Evolutionary conservation across 2,888 invertebrate species (phyloP).

Genomic region (Chrysolina americana): DNA sequence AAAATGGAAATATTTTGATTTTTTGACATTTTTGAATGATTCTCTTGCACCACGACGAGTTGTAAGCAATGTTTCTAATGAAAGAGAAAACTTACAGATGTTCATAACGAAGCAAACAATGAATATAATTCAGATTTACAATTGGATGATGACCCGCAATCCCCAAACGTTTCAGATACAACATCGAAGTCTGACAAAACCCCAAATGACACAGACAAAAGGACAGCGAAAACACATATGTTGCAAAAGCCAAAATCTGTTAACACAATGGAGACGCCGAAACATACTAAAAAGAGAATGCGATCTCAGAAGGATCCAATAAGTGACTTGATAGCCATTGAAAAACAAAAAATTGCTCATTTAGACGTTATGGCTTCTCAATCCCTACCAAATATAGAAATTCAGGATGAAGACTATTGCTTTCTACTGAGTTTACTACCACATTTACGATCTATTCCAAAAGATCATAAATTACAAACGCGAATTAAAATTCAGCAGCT

Average conservation of each 20-base stretch:
- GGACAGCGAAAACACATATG: neutral
- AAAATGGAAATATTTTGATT: constrained; percentile 14
- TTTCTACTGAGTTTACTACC: constrained; percentile 3
- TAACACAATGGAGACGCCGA: neutral
- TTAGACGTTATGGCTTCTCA: neutral
- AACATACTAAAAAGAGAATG: neutral
- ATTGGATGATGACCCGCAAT: neutral
- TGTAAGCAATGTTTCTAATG: neutral
- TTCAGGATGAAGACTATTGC: neutral
- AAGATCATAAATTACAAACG: neutral
- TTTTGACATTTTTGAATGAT: neutral
- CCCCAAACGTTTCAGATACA: neutral
- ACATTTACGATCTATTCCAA: neutral
- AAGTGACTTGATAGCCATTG: neutral
- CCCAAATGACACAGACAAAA: neutral
- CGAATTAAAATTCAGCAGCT: neutral
- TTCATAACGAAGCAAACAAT: neutral
- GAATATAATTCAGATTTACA: too few species aligned
- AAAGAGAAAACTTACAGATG: neutral
- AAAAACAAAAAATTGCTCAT: constrained; percentile 8
- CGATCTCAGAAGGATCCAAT: neutral
- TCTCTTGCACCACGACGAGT: neutral
- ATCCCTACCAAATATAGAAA: neutral
- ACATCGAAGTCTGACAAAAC: neutral
- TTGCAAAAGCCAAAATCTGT: neutral